phyloP scores from a whole-genome alignment of 2,797 vertebrate genomes.

The Cyclura pinguis region DNA sequence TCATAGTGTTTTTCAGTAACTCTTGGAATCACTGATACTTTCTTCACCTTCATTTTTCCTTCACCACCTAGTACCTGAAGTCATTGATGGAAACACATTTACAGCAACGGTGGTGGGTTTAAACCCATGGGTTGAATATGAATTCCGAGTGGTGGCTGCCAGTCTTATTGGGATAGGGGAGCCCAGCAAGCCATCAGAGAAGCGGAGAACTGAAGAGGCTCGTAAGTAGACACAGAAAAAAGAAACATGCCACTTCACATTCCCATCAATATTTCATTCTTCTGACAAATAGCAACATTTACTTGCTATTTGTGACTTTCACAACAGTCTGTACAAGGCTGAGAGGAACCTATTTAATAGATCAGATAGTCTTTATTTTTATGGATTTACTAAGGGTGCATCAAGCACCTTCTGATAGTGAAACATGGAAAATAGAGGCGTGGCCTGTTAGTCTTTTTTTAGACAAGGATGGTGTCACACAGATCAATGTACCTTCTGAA shows the following conservation, averaged over 20 bases:
- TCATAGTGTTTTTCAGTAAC: not conserved
- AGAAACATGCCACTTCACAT: rapidly evolving
- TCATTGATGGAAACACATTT: slow-evolving; percentile 89
- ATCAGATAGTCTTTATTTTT: not conserved
- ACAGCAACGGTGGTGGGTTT: slow-evolving; percentile 93
- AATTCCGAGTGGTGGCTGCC: slow-evolving; percentile 93
- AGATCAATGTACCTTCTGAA: not conserved
- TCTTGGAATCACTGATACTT: rapidly evolving
- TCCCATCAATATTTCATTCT: not conserved
- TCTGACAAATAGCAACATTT: not conserved
- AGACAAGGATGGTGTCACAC: not conserved
- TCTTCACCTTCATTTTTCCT: slow-evolving; percentile 46
- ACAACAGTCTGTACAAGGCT: not conserved
- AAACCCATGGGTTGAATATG: slow-evolving; percentile 98
- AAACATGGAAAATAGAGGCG: not conserved
- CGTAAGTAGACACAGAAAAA: slow-evolving; percentile 81
- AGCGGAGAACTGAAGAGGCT: slow-evolving; percentile 92
- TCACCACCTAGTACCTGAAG: slow-evolving; percentile 85
- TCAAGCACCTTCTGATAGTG: not conserved
- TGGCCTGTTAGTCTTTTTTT: not conserved
- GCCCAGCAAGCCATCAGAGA: slow-evolving; percentile 93
- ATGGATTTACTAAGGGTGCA: not conserved
- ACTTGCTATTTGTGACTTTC: no score
- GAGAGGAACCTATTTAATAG: not conserved
- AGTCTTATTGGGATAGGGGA: slow-evolving; percentile 95